Conservation (phyloP, 2,888 invertebrate genomes). For the Thymelicus sylvestris region DNA sequence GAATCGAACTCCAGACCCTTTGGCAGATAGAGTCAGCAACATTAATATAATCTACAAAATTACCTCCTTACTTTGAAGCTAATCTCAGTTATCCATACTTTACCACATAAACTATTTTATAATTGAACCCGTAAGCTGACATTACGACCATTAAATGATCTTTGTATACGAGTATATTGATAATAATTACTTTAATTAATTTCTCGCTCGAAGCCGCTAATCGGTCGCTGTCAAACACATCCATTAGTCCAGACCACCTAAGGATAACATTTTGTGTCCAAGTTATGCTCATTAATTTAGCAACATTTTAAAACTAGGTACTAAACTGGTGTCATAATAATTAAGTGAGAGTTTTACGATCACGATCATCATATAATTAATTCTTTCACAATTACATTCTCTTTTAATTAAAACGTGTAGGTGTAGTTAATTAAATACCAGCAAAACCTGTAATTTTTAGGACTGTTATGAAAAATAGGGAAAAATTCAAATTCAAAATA, state of each 20-base stretch:
- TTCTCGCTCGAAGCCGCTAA: constrained; percentile 2
- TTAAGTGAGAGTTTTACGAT: constrained; percentile 8
- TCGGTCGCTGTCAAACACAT: constrained; percentile 10
- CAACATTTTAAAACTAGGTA: not conserved
- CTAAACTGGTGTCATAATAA: not conserved
- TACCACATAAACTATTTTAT: not conserved
- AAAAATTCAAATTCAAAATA: no score
- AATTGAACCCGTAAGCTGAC: not conserved
- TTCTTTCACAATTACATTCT: not conserved
- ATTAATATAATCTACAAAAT: no score
- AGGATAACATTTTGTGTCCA: constrained; percentile 3
- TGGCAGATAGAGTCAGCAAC: no score
- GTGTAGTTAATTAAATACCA: no score
- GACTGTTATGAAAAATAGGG: no score
- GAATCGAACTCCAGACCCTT: no score
- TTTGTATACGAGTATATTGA: not conserved
- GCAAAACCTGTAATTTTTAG: no score
- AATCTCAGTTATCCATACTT: no score
- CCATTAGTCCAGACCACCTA: constrained; percentile 1
- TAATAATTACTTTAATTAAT: constrained; percentile 4
- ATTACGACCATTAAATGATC: not conserved
- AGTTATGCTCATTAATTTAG: not conserved
- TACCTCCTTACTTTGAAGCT: no score
- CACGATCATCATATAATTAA: not conserved
- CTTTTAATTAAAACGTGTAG: no score